A percentile compares a stretch with the other conserved stretches of the same genome.
Conservation (phyloP, 2,888 invertebrate species). For the Bembecia ichneumoniformis region DNA sequence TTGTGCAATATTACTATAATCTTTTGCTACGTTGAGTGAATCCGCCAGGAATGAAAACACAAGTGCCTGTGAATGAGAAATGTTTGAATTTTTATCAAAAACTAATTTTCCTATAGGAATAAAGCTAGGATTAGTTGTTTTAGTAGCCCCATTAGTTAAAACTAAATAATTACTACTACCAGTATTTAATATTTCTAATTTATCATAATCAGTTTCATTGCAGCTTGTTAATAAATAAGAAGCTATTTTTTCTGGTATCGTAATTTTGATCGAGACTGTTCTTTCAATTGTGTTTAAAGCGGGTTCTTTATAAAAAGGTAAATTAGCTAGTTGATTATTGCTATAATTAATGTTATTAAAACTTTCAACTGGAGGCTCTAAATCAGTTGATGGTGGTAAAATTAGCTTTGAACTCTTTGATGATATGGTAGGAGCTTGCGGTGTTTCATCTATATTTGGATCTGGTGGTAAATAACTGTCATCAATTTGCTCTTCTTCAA, state of each 20-base stretch:
- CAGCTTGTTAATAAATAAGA: constrained; percentile 46
- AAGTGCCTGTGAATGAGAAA: constrained; percentile 66
- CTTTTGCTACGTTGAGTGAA: constrained; percentile 57
- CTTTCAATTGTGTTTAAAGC: constrained; percentile 52
- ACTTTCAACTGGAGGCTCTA: constrained; percentile 44
- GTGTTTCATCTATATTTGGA: constrained; percentile 31
- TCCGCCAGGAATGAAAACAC: constrained; percentile 60
- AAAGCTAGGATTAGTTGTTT: constrained; percentile 27
- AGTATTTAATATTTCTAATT: constrained; percentile 59
- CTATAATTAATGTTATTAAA: constrained; percentile 22
- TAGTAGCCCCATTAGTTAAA: constrained; percentile 38
- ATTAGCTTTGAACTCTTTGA: constrained; percentile 35
- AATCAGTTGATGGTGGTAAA: constrained; percentile 31
- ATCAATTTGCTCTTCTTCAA: constrained; percentile 22
- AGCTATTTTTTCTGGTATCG: constrained; percentile 57
- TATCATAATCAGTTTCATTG: constrained; percentile 40
- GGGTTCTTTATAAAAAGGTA: constrained; percentile 50
- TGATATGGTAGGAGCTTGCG: constrained; percentile 24
- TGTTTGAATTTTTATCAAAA: constrained; percentile 41
- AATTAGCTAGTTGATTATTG: constrained; percentile 36
- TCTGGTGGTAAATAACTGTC: constrained; percentile 29
- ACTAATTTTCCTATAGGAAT: constrained; percentile 52
- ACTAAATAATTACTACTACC: constrained; percentile 60
- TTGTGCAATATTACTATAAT: constrained; percentile 48
- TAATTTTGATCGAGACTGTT: constrained; percentile 61